Evolutionary conservation across 2,113 vertebrate genomes (phyloP), one percentile per base, ranked within the genome.

Genomic region (Clarias macrocephalus): DNA sequence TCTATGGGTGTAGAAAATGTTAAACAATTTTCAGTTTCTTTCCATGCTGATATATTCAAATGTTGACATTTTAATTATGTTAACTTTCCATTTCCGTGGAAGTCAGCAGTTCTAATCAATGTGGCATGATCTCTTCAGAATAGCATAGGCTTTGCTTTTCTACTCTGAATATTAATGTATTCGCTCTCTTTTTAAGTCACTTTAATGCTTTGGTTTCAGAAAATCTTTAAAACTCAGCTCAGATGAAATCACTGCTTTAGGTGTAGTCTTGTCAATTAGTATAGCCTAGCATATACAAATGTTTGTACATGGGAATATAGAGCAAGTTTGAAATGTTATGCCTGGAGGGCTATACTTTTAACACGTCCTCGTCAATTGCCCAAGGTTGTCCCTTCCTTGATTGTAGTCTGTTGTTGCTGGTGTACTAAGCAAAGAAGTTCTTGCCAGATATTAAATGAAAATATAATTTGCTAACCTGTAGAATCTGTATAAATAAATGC

Each of bases 11-110:
- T 86, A 80, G 60, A 88, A 88, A 63, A 13, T 62, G 19, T n/a
- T 57, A 65, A 68, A 86, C 18, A 28, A 73, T 60, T 81, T 62
- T 88, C 62, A 65, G 15, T 25, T 68, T 88, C 56, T 87, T 87
- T 83, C 66, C 52, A 15, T 88, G 88, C 86, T 65, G 19, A 89
- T 88, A 25, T 87, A 93, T 91, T 92, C 73, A 91, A 86, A 92
- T 86, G 80, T 83, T 88, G 83, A 92, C 91, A 90, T 91, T 92
- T 88, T 88, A 87, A 85, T 68, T 66, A 59, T 25, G 84, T 89
- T 91, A 75, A 86, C 89, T 48, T 79, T 90, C 59, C 82, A 88
- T 88, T 91, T 89, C 76, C 73, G 87, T 88, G 87, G 80, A 87
- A 89, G 85, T 59, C 83, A 80, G 84, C 88, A 11, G 54, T 87